phyloP scores from a whole-genome alignment of 2,888 invertebrate genomes.

The Linyphia triangularis region DNA sequence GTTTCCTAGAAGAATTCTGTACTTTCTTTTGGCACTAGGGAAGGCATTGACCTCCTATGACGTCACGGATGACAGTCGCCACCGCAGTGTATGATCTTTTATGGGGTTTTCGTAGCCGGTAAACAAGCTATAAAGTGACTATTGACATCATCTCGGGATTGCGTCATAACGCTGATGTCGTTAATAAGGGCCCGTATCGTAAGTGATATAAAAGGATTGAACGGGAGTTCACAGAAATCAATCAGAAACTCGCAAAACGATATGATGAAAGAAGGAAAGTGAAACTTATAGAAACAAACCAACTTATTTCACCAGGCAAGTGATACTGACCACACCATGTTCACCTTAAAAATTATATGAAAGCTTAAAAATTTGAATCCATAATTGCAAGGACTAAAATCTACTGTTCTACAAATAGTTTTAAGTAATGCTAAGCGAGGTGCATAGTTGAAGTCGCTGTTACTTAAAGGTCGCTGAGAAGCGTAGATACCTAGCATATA shows the following conservation, averaged over 20 bases:
- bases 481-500: too few species aligned
- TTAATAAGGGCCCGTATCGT: slow-evolving; percentile 21
- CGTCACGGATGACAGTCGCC: background rate
- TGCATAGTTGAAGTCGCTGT: too few species aligned
- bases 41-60: slow-evolving; percentile 46
- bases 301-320: too few species aligned
- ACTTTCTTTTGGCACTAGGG: background rate
- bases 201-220: slow-evolving; percentile 31
- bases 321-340: too few species aligned
- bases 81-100: slow-evolving; percentile 27
- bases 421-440: too few species aligned
- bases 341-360: too few species aligned
- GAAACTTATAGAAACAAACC: background rate
- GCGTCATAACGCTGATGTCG: background rate
- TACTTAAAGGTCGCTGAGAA: too few species aligned
- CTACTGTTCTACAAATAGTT: too few species aligned
- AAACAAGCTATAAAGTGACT: slow-evolving; percentile 58
- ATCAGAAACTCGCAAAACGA: background rate
- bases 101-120: slow-evolving; percentile 41
- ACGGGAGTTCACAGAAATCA: slow-evolving; percentile 15
- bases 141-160: slow-evolving; percentile 47
- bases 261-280: background rate
- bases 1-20: background rate
- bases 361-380: too few species aligned
- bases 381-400: too few species aligned